Conservation (phyloP, 2,113 vertebrate genomes). For the Xerus inauris region DNA sequence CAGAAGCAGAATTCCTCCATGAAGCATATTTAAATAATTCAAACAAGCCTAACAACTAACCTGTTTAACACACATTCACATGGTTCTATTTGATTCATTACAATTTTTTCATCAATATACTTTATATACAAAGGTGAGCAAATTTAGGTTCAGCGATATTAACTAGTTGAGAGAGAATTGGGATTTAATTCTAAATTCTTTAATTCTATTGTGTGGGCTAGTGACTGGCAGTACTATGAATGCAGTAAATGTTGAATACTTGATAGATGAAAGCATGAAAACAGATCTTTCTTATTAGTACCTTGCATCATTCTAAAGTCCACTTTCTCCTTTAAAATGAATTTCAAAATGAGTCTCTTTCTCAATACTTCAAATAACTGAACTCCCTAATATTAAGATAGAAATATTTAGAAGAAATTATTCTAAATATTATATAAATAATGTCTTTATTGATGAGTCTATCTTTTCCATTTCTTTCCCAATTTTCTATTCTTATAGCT, state of each 20-base stretch:
- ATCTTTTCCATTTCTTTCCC: slow-evolving; percentile 48
- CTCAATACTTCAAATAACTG: not conserved
- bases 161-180: not conserved
- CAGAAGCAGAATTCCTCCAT: not conserved
- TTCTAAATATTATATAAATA: slow-evolving; percentile 19
- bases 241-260: not conserved
- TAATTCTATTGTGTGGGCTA: not conserved
- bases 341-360: not conserved
- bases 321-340: slow-evolving; percentile 34
- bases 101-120: not conserved
- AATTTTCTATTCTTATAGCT: slow-evolving; percentile 48
- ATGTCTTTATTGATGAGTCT: slow-evolving; percentile 8
- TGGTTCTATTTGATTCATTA: not conserved
- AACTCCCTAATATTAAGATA: slow-evolving; percentile 23
- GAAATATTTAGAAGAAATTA: slow-evolving; percentile 29
- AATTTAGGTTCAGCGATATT: slow-evolving; percentile 13
- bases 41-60: not conserved
- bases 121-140: slow-evolving; percentile 54
- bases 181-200: not conserved
- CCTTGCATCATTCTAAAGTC: not conserved
- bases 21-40: slow-evolving; percentile 7
- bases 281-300: not conserved
- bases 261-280: not conserved
- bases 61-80: not conserved
- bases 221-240: not conserved